Evolutionary conservation across 2,888 invertebrate genomes (phyloP).

Genomic region (Xestia rhomboidea): DNA sequence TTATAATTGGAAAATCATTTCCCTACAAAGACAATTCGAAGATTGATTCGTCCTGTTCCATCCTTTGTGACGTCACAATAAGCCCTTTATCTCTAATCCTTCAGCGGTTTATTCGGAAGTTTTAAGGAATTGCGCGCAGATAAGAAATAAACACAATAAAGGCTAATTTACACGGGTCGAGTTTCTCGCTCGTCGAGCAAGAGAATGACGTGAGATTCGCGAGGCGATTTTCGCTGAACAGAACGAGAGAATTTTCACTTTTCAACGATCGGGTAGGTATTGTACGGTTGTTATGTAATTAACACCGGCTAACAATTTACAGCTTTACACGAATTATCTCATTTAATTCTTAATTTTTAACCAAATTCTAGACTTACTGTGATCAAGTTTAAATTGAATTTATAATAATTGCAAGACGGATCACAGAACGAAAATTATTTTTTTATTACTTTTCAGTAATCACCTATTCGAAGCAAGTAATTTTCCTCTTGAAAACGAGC

Average conservation of each 20-base stretch:
- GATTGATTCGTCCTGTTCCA: constrained; percentile 65
- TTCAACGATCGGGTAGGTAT: too few relatives aligned
- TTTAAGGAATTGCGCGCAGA: constrained; percentile 64
- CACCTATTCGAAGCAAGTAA: background rate
- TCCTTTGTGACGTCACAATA: constrained; percentile 60
- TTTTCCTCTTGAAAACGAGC: constrained; percentile 21
- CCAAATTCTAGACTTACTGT: too few relatives aligned
- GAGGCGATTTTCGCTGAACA: background rate
- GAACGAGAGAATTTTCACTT: too few relatives aligned
- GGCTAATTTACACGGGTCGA: constrained; percentile 5
- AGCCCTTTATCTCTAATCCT: constrained; percentile 65
- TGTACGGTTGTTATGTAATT: too few relatives aligned
- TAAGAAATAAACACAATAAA: constrained; percentile 65
- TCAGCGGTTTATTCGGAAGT: constrained; percentile 63
- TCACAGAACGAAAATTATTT: too few relatives aligned
- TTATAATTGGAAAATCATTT: constrained; percentile 57
- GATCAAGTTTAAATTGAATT: too few relatives aligned
- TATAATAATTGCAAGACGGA: too few relatives aligned
- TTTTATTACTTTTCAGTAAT: background rate
- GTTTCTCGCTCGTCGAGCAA: background rate
- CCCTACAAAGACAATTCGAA: constrained; percentile 55
- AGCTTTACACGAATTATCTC: too few relatives aligned
- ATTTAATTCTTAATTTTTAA: too few relatives aligned
- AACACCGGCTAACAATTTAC: too few relatives aligned
- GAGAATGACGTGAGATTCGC: background rate